phyloP scores from a whole-genome alignment of 1,140 invertebrate species.

The Papilio machaon region DNA sequence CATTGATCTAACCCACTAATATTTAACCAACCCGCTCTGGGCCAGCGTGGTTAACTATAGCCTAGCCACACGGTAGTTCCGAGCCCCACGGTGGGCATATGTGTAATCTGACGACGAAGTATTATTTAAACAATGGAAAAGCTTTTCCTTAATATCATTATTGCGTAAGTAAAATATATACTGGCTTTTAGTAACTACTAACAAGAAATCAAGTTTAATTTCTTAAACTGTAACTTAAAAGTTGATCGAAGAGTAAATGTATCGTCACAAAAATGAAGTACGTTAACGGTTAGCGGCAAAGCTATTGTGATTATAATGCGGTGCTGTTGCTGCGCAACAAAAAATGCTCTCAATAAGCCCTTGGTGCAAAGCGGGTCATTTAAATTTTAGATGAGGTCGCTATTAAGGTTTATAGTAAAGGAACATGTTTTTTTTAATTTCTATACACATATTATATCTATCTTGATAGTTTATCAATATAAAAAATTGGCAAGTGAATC shows the following conservation, averaged over 20 bases:
- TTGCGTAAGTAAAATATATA: background rate
- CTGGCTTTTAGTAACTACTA: background rate
- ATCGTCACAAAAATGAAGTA: conserved; percentile 49
- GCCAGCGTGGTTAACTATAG: too few relatives aligned
- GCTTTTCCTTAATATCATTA: background rate
- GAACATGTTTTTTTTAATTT: background rate
- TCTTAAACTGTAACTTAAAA: conserved; percentile 27
- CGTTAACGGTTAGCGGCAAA: conserved; percentile 77
- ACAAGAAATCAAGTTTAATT: background rate
- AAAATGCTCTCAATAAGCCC: conserved; percentile 58
- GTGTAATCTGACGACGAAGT: too few relatives aligned
- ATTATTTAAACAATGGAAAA: too few relatives aligned
- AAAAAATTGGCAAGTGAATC: background rate
- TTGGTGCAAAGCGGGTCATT: conserved; percentile 58
- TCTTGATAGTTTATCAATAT: background rate
- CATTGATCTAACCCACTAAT: too few relatives aligned
- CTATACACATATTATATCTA: background rate
- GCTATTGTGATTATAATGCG: conserved; percentile 79
- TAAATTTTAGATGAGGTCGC: conserved; percentile 56
- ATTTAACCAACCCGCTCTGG: too few relatives aligned
- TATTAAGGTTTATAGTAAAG: conserved; percentile 29
- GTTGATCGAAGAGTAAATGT: conserved; percentile 33
- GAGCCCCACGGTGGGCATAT: too few relatives aligned
- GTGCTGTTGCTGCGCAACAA: conserved; percentile 68
- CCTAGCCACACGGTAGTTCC: too few relatives aligned